Evolutionary conservation across 2,888 invertebrate species (phyloP).

Genomic region (Drosophila acutilabella): DNA sequence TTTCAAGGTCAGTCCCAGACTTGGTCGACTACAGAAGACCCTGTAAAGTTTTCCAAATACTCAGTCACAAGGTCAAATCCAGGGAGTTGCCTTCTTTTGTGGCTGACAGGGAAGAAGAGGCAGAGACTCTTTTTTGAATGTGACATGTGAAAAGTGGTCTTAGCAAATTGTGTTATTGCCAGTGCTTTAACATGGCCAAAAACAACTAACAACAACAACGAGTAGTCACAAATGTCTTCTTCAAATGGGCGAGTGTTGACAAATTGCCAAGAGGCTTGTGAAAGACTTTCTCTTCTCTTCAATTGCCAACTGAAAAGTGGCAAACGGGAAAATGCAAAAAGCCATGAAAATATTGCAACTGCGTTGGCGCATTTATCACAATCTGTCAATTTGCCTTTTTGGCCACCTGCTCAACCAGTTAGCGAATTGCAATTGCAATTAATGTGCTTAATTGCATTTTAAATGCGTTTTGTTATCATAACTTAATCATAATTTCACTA

Average conservation of each 20-base stretch:
- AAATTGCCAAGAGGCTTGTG: slow-evolving; percentile 59
- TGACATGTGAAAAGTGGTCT: slow-evolving; percentile 75
- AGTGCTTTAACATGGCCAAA: slow-evolving; percentile 65
- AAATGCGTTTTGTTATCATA: slow-evolving; percentile 62
- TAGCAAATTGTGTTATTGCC: slow-evolving; percentile 73
- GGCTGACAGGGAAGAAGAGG: slow-evolving; percentile 1
- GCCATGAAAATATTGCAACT: slow-evolving; percentile 6
- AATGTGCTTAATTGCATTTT: slow-evolving; percentile 69
- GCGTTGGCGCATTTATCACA: slow-evolving; percentile 72
- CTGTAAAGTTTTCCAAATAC: too few species aligned
- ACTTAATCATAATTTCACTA: slow-evolving; percentile 61
- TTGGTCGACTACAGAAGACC: too few species aligned
- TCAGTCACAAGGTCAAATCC: slow-evolving; percentile 52
- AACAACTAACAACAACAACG: slow-evolving; percentile 23
- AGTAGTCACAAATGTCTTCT: slow-evolving; percentile 62
- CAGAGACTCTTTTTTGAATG: slow-evolving; percentile 2
- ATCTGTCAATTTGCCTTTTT: slow-evolving; percentile 73
- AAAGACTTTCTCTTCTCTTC: slow-evolving; percentile 48
- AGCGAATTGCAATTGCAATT: slow-evolving; percentile 37
- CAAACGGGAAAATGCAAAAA: slow-evolving; percentile 32
- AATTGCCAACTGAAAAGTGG: background rate
- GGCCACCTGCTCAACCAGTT: slow-evolving; percentile 58
- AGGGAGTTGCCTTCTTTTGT: slow-evolving; percentile 25
- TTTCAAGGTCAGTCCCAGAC: slow-evolving; percentile 46
- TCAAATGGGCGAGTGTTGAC: slow-evolving; percentile 71